phyloP scores from a whole-genome alignment of 2,888 invertebrate genomes.

The Micropterix aruncella region DNA sequence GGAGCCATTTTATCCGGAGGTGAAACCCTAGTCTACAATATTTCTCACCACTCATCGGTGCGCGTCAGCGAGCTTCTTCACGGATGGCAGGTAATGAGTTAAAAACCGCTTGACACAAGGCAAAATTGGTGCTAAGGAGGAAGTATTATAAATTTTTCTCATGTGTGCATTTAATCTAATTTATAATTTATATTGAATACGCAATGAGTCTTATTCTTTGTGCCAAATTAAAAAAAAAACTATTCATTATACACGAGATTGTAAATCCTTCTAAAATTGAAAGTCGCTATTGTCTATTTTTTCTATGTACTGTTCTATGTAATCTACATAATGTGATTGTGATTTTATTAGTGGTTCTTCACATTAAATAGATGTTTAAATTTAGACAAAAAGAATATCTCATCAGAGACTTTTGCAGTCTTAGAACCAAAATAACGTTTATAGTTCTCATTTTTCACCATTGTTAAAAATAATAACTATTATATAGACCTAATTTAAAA shows the following conservation, averaged over 20 bases:
- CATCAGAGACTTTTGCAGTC: too few relatives aligned
- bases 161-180: not conserved
- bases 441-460: too few relatives aligned
- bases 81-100: not conserved
- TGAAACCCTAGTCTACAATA: slow-evolving; percentile 28
- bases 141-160: not conserved
- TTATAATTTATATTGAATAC: not conserved
- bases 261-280: not conserved
- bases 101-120: not conserved
- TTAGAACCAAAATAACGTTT: too few relatives aligned
- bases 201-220: not conserved
- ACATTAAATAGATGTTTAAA: too few relatives aligned
- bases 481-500: too few relatives aligned
- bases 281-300: not conserved
- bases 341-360: too few relatives aligned
- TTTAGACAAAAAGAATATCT: too few relatives aligned
- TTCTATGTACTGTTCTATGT: not conserved
- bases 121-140: not conserved
- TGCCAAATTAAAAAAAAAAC: not conserved
- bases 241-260: not conserved
- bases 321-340: too few relatives aligned
- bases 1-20: slow-evolving; percentile 33
- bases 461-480: too few relatives aligned
- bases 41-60: slow-evolving; percentile 23
- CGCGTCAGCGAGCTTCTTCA: slow-evolving; percentile 18